Base-by-base conservation (phyloP, 2,113 vertebrate genomes). In the Scalopus aquaticus region DNA sequence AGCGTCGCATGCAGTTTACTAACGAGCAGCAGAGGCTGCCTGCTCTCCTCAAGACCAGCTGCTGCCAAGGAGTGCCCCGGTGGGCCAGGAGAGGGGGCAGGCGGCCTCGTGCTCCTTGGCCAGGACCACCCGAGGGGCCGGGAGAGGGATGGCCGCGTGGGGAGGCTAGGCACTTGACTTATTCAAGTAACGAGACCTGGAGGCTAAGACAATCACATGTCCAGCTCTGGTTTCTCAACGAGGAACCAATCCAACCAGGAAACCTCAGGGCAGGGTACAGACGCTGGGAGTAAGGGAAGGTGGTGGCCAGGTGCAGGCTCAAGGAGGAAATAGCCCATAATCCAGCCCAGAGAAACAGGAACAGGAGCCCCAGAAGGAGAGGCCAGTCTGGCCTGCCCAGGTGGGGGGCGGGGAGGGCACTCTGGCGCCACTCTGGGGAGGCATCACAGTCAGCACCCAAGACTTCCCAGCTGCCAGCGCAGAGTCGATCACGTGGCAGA, bases 171-270 rank as follows among this genome's bases (percentile, higher is more conserved):
- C 82, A 81, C 94, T 88, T 60, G 86, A 91, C 79, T 65, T 16
- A 65, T 17, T 88, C 88, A 88, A 81, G 77, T 67, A 93, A 94
- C 32, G 62, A 65, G 20, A 67, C 74, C 86, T 72, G 39, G 82
- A 92, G 32, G 64, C 64, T 62, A 81, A 46, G 83, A 77, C 51
- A 93, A 70, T 19, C 77, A 44, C 0, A 77, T 4, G 39, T 89
- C 90, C 93, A 90, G 94, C 81, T 95, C 69, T 91, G 89, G 85
- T 85, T 96, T 92, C 90, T 97, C 69, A 79, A 80, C 35, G 54
- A 94, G 83, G 90, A 95, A 93, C 44, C 51, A 51, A 79, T 60
- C 58, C 87, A 84, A 46, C 70, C 5, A 42, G 37, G 30, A 80
- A 95, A 83, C 32, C 44, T 65, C 80, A 81, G 90, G 84, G 77